Percentiles rank a stretch among this genome's conserved stretches.
Conservation (phyloP, 2,888 invertebrate species). For the Himalopsyche kuldschensis region DNA sequence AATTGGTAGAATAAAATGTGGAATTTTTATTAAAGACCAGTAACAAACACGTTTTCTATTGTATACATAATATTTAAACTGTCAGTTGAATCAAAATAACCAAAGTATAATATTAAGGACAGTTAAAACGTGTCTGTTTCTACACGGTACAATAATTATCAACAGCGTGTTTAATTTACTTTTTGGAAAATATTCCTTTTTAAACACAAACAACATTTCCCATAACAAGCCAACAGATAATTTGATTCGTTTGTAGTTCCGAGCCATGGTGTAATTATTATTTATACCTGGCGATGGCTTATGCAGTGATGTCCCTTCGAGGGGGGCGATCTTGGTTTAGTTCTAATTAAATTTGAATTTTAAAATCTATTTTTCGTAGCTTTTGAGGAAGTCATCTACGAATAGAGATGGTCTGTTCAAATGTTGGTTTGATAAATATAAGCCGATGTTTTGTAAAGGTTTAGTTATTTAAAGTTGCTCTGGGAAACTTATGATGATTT, state of each 20-base stretch:
- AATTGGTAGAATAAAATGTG: no score
- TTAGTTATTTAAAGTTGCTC: no score
- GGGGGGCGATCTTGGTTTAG: no score
- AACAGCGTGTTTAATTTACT: background rate
- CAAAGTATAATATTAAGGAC: background rate
- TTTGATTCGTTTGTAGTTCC: constrained; percentile 1
- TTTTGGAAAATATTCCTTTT: background rate
- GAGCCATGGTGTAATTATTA: constrained; percentile 11
- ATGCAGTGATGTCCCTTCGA: background rate
- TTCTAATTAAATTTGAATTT: no score
- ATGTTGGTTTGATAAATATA: no score
- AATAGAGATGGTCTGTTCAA: no score
- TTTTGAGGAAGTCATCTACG: no score
- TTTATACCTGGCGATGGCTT: constrained; percentile 16
- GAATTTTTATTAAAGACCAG: background rate
- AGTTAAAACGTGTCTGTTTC: background rate
- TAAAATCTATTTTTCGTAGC: no score
- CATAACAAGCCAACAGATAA: background rate
- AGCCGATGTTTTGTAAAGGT: no score
- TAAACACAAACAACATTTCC: background rate
- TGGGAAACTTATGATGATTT: no score
- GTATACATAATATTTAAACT: background rate
- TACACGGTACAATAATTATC: background rate
- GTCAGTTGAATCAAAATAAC: background rate
- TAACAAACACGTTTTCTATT: background rate